Percentiles rank a stretch among this genome's conserved stretches.
These are phyloP conservation scores for Hartigia nigra DNA, from an alignment of 2,888 invertebrate species.

Conservation along the genomic window DNA sequence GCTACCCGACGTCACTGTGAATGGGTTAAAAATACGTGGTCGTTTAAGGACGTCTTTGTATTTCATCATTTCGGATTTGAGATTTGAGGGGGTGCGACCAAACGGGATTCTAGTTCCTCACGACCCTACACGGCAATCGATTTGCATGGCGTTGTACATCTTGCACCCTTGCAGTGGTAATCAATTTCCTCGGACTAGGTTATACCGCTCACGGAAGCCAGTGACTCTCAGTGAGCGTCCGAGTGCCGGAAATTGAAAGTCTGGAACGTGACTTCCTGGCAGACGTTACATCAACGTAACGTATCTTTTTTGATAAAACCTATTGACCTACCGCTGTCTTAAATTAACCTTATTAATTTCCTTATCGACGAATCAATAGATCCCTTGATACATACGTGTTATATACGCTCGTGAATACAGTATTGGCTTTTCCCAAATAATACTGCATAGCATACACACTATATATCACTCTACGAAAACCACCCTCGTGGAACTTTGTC, in stretches of 20 bases:
- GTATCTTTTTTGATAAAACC: neutral
- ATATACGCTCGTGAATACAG: neutral
- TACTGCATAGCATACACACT: neutral
- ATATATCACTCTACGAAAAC: neutral
- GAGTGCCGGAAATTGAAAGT: conserved; percentile 60
- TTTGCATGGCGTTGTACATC: conserved; percentile 3
- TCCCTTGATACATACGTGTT: neutral
- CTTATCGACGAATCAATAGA: neutral
- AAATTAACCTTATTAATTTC: neutral
- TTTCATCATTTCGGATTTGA: neutral
- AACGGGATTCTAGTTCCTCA: neutral
- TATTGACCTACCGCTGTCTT: neutral
- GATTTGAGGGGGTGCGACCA: neutral
- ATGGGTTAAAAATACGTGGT: neutral
- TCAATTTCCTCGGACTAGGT: conserved; percentile 17
- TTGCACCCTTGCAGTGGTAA: conserved; percentile 13
- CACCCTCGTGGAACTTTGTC: neutral
- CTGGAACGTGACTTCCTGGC: conserved; percentile 54
- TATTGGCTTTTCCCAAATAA: neutral
- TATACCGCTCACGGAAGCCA: conserved; percentile 19
- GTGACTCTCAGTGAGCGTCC: conserved; percentile 29
- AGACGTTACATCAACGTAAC: neutral
- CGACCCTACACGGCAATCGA: conserved; percentile 7
- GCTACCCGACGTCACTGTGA: neutral
- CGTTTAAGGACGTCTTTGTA: neutral